Base-by-base conservation (phyloP, 2,113 vertebrate genomes). In the Cochlearius cochlearius region DNA sequence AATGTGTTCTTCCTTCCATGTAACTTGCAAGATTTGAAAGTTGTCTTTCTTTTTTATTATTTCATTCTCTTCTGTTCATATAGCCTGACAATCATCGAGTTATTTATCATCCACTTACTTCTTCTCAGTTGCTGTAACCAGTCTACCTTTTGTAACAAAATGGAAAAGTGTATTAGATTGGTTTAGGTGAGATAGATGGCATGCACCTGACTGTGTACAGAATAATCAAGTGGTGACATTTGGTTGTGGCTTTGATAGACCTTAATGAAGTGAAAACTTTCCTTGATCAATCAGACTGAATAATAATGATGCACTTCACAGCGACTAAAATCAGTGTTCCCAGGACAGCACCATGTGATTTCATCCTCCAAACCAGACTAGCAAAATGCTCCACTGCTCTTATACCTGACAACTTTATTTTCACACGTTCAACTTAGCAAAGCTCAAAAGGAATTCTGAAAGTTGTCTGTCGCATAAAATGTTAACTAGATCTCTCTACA, bases 231-330 rank as follows among this genome's bases (percentile, higher is more conserved):
- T 72, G 36, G 59, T 88, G 85, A 66, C 25, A 69, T 95, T 92
- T 97, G 34, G 26, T 86, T 96, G 59, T 83, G 58, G 15, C 32
- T 81, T 93, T 83, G 87, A 84, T 95, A 95, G 64, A 77, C 77
- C 59, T 93, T 96, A 97, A 95, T 93, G 79, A 97, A 96, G 27
- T 2, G 34, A 96, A 94, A 89, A 60, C 63, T 96, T 97, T 86
- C 59, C 58, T 94, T 96, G 94, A 96, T 98, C 95, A 96, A 66
- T 96, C 94, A 96, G 59, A 94, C 79, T 95, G 93, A 96, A 96
- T 96, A 94, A 97, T 90, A 89, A 92, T 68, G 64, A 94, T 89
- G n/a, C 34, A 67, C 75, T 95, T 97, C 81, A 68, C 52, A 84
- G 69, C 38, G 88, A 92, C 86, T 95, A 73, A 93, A 96, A 95